A percentile compares a stretch with the other conserved stretches of the same genome.
These are phyloP conservation scores for Globia sparganii DNA, from an alignment of 2,888 invertebrate species.

Conservation along the genomic window DNA sequence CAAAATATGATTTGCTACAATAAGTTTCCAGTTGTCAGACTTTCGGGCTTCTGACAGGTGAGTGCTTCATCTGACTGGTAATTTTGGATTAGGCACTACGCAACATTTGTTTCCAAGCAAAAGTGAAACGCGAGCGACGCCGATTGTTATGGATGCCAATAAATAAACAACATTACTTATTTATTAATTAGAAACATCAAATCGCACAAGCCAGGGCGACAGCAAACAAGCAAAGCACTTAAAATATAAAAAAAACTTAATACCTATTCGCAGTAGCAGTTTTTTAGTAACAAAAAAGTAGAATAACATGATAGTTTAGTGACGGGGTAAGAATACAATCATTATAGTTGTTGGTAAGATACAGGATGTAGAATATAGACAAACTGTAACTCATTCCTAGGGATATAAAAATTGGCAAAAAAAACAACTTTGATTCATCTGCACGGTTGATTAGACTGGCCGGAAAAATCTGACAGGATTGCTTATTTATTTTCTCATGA, in stretches of 20 bases:
- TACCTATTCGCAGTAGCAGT: conserved; percentile 20
- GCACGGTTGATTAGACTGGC: background rate
- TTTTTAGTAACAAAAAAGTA: background rate
- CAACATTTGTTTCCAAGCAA: background rate
- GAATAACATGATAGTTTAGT: background rate
- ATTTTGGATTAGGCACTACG: background rate
- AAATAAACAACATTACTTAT: background rate
- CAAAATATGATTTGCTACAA: background rate
- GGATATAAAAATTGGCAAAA: background rate
- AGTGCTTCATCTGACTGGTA: background rate
- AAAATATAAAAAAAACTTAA: background rate
- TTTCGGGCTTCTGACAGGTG: background rate
- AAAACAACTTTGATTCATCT: background rate
- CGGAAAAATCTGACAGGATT: too few relatives aligned
- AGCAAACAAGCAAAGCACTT: background rate
- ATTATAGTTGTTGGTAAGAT: background rate
- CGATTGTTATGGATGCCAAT: background rate
- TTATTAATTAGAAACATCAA: background rate
- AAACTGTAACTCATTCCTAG: background rate
- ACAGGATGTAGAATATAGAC: background rate
- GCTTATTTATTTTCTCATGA: background rate
- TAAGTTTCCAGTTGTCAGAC: background rate
- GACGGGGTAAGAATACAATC: background rate
- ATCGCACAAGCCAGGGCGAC: conserved; percentile 6
- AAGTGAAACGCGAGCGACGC: background rate